Base-by-base conservation (phyloP, 2,113 vertebrate genomes). In the Xiphophorus couchianus region DNA sequence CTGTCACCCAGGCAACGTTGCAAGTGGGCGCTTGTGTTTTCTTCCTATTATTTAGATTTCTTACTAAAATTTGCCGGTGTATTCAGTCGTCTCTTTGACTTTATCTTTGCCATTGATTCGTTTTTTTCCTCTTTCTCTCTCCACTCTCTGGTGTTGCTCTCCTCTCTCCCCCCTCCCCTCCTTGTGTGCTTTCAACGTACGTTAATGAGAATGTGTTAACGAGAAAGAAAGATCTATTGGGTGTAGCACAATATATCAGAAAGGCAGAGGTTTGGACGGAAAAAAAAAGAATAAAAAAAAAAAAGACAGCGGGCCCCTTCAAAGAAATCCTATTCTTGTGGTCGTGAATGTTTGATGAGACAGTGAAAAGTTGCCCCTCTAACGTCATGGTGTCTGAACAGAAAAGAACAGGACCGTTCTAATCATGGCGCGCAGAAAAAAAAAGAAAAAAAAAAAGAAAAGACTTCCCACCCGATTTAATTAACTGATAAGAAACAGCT, bases 401-500 rank as follows among this genome's bases (percentile, higher is more conserved):
- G 93, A 88, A 85, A 83, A 88, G 93, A 94, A 94, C 93, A 94
- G 92, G 94, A 93, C 90, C 84, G 89, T 90, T 93, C 93, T 95
- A 95, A 95, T 95, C 94, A 94, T 92, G 92, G 92, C 86, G 90
- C 91, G 77, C 92, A 86, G 90, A 93, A 71, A 94, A 95, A 86
- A 95, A 94, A 95, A 84, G 94, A 37, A n/a, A 93, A 71, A 94
- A 95, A 86, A 95, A 94, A 12, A 37, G 7, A 35, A 94, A 94
- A 91, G 93, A 95, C 93, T 95, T 94, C 94, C 92, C 93, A 95
- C 93, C 92, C 91, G 95, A 95, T 95, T 95, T 95, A 95, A 95
- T 95, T 95, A 95, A 95, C 94, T 95, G 95, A 95, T 95, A 95
- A 95, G 94, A 94, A 93, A 90, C 88, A 88, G 92, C 93, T 95